Evolutionary conservation across 2,797 vertebrate genomes (phyloP).

Genomic region (Setipinna tenuifilis): DNA sequence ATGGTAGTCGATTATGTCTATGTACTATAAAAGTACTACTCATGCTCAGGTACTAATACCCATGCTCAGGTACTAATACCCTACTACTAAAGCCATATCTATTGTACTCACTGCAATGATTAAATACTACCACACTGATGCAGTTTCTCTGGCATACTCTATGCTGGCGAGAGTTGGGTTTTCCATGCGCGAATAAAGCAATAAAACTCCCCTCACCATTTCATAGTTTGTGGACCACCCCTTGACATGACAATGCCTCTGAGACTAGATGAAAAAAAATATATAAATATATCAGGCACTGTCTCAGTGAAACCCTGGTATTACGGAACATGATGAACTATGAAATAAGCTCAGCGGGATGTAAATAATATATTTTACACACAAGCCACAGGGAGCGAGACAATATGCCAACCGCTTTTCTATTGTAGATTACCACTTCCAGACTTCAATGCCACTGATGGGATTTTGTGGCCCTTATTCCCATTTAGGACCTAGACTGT

Average conservation of each 20-base stretch:
- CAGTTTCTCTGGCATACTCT: neutral
- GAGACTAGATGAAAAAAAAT: neutral
- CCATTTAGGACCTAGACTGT: neutral
- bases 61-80: no score
- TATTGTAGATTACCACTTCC: slow-evolving; percentile 37
- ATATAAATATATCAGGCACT: neutral
- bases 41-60: neutral
- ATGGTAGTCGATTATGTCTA: neutral
- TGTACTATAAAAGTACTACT: neutral
- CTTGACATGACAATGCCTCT: neutral
- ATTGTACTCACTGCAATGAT: no score
- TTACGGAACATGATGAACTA: slow-evolving; percentile 48
- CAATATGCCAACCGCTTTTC: slow-evolving; percentile 37
- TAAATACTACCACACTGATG: neutral
- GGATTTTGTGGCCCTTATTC: neutral
- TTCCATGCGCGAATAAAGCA: neutral
- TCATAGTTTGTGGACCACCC: neutral
- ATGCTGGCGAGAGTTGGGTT: neutral
- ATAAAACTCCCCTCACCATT: neutral
- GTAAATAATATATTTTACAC: slow-evolving; percentile 55
- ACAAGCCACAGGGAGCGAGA: slow-evolving; percentile 48
- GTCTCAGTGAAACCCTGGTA: slow-evolving; percentile 9
- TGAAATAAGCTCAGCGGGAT: slow-evolving; percentile 53
- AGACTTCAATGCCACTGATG: neutral
- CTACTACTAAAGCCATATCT: no score